A percentile compares a stretch with the other conserved stretches of the same genome.
Evolutionary conservation across 1,140 invertebrate genomes (phyloP).

Genomic region (Manduca sexta): DNA sequence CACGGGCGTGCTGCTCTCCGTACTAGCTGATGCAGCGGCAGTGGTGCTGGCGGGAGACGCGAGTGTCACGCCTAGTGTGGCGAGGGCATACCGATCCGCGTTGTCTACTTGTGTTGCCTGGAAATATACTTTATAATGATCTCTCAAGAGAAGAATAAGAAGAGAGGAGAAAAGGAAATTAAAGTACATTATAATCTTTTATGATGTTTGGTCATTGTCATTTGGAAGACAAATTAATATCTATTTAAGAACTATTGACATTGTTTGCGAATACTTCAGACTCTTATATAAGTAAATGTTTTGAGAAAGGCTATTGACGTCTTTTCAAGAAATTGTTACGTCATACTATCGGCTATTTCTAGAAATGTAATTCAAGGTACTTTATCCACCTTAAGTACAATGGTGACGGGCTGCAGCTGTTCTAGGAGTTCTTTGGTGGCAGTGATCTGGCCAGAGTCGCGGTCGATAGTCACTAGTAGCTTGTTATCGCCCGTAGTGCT

Average conservation of each 20-base stretch:
- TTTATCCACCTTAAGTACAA: slow-evolving; percentile 77
- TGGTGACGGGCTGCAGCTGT: slow-evolving; percentile 79
- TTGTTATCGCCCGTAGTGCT: slow-evolving; percentile 77
- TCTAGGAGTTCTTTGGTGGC: slow-evolving; percentile 76
- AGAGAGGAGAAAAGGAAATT: not conserved
- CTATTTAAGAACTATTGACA: no score
- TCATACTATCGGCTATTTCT: no score
- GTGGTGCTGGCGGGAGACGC: slow-evolving; percentile 73
- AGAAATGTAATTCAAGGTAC: no score
- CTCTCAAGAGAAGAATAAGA: not conserved
- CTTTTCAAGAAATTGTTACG: no score
- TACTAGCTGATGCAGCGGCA: no score
- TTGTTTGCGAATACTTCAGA: no score
- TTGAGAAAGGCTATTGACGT: no score
- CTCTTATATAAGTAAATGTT: no score
- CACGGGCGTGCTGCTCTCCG: slow-evolving; percentile 71
- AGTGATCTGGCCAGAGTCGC: slow-evolving; percentile 72
- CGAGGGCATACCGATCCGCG: slow-evolving; percentile 88
- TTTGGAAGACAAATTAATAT: no score
- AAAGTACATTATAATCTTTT: no score
- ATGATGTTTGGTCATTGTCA: no score
- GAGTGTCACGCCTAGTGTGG: slow-evolving; percentile 81
- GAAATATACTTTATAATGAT: not conserved
- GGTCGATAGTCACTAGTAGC: slow-evolving; percentile 55
- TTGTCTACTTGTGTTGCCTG: slow-evolving; percentile 92